Base-by-base conservation (phyloP, 1,140 invertebrate genomes). In the Megathymus violae region DNA sequence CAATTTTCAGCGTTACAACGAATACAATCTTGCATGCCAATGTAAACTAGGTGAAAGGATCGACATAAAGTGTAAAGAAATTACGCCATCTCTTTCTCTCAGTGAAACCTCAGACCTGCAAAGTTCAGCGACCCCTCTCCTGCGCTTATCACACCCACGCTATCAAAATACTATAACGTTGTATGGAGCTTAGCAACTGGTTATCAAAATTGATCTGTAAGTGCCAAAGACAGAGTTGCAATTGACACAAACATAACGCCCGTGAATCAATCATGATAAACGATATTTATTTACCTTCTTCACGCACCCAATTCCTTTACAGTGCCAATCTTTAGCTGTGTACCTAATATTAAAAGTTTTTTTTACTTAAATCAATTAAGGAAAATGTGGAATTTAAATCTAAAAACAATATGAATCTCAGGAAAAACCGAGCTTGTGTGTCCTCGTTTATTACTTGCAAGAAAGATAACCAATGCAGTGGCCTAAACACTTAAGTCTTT, bases 81-180 rank as follows among this genome's bases (percentile, higher is more conserved):
- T 50, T 71, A 19, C 63, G 71, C 69, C 64, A 64, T 78, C 71
- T 72, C 75, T 80, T 74, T 78, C 71, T 38, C 67, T 74, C 75
- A 47, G 67, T 56, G 63, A 48, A 73, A 63, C 69, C 64, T 73
- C 64, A 76, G 73, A 68, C 74, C 76, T 81, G 71, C 75, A 81
- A 81, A 86, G 86, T 89, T 89, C 86, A 64, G 76, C 88, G 84
- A 88, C 82, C 86, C 76, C 79, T 74, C 83, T 80, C 81, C 62
- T 77, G 76, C 80, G 81, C 83, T 89, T 89, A 87, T 87, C 84
- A 85, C 69, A 62, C 68, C n/a, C 51, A 47, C 44, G 64, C 46
- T 43, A 67, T 59, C 41, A 59, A 41, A 62, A 48, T 47, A 62
- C 51, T 58, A 61, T 66, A 82, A 76, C 52, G 71, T 17, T 65